These are phyloP conservation scores for Drosophila austrosaltans DNA, from an alignment of 2,888 invertebrate genomes.

Conservation along the genomic window DNA sequence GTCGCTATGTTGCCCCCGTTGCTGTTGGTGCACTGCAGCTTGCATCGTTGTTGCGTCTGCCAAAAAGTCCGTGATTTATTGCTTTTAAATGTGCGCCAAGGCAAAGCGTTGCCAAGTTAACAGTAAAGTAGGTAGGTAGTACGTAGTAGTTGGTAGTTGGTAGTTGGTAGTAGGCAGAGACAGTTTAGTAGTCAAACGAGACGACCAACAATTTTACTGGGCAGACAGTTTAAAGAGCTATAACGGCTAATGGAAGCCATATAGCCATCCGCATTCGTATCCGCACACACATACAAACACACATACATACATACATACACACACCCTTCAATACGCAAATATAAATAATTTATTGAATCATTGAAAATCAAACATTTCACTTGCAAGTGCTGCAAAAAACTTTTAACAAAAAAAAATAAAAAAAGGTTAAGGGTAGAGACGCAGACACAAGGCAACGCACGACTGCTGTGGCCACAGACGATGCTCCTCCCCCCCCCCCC, in stretches of 20 bases:
- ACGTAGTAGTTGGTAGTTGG: too few species aligned
- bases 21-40: neutral
- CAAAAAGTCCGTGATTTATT: slow-evolving; percentile 73
- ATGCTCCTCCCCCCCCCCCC: neutral
- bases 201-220: slow-evolving; percentile 22
- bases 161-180: neutral
- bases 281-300: slow-evolving; percentile 14
- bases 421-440: slow-evolving; percentile 3
- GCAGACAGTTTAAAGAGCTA: slow-evolving; percentile 51
- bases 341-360: slow-evolving; percentile 81
- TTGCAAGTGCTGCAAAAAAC: slow-evolving; percentile 72
- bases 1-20: slow-evolving; percentile 10
- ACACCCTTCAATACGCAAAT: slow-evolving; percentile 61
- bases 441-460: slow-evolving; percentile 49
- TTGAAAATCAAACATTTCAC: slow-evolving; percentile 80
- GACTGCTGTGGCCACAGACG: slow-evolving; percentile 48
- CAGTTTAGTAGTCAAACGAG: slow-evolving; percentile 12
- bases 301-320: slow-evolving; percentile 9
- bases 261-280: slow-evolving; percentile 26
- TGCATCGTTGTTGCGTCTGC: slow-evolving; percentile 52
- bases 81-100: slow-evolving; percentile 72
- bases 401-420: slow-evolving; percentile 41
- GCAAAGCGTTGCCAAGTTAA: slow-evolving; percentile 52
- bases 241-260: slow-evolving; percentile 70
- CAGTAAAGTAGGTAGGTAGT: slow-evolving; percentile 7